Percentiles rank a stretch among this genome's conserved stretches.
These are phyloP conservation scores for Microcebus griseorufus DNA, from an alignment of 2,113 vertebrate genomes.

Conservation along the genomic window DNA sequence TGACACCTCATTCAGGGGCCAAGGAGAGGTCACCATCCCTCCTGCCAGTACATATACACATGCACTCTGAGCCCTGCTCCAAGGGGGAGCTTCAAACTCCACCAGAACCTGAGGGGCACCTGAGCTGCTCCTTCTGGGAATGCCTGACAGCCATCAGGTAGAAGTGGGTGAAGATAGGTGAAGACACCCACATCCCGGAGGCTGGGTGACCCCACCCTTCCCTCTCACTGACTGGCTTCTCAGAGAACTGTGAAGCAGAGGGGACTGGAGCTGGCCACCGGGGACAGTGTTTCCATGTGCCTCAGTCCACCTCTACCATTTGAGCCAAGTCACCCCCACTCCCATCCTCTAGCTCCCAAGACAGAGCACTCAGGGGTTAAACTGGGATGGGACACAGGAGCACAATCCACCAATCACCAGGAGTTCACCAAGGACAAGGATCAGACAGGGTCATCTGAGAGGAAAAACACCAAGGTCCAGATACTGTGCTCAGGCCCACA, in stretches of 20 bases:
- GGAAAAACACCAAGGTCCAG: background rate
- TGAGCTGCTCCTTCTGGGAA: background rate
- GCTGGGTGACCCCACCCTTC: background rate
- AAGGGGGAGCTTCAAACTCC: background rate
- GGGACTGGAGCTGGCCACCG: background rate
- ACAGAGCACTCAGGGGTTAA: background rate
- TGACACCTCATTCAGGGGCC: background rate
- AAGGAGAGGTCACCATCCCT: background rate
- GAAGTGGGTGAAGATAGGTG: background rate
- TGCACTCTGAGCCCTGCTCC: background rate
- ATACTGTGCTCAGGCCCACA: background rate
- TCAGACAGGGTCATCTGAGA: background rate
- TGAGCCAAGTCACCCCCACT: background rate
- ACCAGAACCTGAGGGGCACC: background rate
- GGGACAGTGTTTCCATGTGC: background rate
- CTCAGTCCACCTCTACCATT: background rate
- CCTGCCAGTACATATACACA: fast-evolving
- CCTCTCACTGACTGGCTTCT: background rate
- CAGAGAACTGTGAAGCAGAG: background rate
- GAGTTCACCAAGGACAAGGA: background rate
- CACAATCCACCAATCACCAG: background rate
- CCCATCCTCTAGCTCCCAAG: background rate
- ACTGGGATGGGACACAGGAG: background rate
- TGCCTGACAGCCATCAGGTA: background rate
- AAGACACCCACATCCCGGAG: no score